Percentiles rank a stretch among this genome's conserved stretches.
These are phyloP conservation scores for Sialia sialis DNA, from an alignment of 2,113 vertebrate genomes.

Conservation along the genomic window DNA sequence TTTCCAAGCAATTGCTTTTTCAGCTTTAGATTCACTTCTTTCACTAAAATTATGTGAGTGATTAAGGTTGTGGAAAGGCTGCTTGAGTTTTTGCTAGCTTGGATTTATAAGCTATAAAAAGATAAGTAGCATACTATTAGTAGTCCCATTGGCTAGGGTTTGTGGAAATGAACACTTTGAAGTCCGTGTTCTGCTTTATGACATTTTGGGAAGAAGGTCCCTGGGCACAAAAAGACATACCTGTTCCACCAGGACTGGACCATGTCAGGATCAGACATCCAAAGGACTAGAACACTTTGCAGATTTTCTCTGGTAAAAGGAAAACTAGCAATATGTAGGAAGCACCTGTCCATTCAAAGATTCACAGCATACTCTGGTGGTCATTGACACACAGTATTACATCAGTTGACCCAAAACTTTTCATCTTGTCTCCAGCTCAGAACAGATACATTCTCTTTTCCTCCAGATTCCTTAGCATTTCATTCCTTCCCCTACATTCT, in stretches of 20 bases:
- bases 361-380: constrained; percentile 36
- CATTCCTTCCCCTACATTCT: background rate
- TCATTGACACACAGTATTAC: background rate
- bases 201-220: background rate
- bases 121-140: background rate
- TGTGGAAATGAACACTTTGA: background rate
- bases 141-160: fast-evolving
- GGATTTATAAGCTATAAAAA: background rate
- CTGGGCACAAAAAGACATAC: background rate
- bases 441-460: background rate
- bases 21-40: background rate
- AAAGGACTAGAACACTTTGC: background rate
- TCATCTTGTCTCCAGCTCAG: background rate
- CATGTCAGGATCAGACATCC: background rate
- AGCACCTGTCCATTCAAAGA: background rate
- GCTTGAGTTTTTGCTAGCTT: background rate
- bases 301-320: background rate
- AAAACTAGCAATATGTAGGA: background rate
- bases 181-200: background rate
- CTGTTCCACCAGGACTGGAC: background rate
- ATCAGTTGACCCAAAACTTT: background rate
- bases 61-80: background rate
- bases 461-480: background rate
- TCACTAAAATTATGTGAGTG: background rate
- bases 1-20: background rate